Evolutionary conservation across 1,140 invertebrate species (phyloP).

Genomic region (Ctenoplectra terminalis): DNA sequence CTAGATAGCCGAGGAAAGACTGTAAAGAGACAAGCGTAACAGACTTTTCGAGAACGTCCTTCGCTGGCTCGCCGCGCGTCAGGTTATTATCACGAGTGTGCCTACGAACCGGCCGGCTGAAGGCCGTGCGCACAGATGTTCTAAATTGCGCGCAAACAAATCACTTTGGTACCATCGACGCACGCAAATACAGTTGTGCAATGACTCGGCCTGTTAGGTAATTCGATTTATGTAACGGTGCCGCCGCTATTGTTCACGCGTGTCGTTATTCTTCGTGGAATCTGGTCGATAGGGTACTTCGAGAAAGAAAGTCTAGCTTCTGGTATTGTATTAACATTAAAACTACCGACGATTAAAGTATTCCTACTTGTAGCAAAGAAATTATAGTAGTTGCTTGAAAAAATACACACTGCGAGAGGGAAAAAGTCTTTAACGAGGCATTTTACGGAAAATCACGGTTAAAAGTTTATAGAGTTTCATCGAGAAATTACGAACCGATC

Average conservation of each 20-base stretch:
- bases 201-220: slow-evolving; percentile 58
- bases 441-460: no score
- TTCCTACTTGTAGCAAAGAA: no score
- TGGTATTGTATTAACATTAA: no score
- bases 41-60: slow-evolving; percentile 42
- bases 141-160: slow-evolving; percentile 70
- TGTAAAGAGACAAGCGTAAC: neutral
- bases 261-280: slow-evolving; percentile 18
- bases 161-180: slow-evolving; percentile 68
- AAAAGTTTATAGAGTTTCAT: no score
- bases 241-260: slow-evolving; percentile 55
- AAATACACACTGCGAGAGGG: no score
- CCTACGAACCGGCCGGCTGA: slow-evolving; percentile 51
- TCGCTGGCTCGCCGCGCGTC: neutral
- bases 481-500: no score
- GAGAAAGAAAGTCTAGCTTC: neutral
- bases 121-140: slow-evolving; percentile 67
- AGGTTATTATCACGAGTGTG: slow-evolving; percentile 44
- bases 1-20: neutral
- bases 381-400: no score
- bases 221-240: slow-evolving; percentile 69
- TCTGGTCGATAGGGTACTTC: neutral
- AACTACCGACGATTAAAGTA: no score
- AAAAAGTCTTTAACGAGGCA: no score
- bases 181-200: slow-evolving; percentile 69